Evolutionary conservation across 2,797 vertebrate species (phyloP).

Genomic region (Poecilia picta): DNA sequence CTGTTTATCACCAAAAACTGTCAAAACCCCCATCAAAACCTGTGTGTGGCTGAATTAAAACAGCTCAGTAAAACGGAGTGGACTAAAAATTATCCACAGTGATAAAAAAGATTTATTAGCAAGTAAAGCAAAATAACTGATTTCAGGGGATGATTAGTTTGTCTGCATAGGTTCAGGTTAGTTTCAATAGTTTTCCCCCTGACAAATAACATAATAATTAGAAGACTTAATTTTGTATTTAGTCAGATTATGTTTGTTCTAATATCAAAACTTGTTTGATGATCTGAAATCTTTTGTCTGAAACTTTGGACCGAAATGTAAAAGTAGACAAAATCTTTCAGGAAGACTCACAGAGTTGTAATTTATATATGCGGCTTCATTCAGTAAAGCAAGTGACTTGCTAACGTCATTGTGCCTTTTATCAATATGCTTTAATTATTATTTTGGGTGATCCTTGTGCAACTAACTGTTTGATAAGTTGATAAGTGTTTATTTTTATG

Average conservation of each 20-base stretch:
- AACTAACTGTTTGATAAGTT: neutral
- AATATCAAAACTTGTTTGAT: neutral
- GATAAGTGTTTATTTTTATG: neutral
- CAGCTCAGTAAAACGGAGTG: neutral
- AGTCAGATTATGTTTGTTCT: neutral
- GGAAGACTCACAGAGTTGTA: neutral
- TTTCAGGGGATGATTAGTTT: neutral
- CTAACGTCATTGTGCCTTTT: neutral
- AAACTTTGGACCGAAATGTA: neutral
- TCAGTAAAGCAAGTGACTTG: neutral
- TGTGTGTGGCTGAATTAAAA: neutral
- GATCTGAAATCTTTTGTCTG: neutral
- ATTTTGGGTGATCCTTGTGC: neutral
- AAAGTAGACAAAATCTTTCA: neutral
- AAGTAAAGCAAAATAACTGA: neutral
- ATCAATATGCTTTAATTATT: neutral
- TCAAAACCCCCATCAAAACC: neutral
- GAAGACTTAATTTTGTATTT: neutral
- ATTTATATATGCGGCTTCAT: neutral
- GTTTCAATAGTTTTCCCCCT: neutral
- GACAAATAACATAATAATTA: neutral
- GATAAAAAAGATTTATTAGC: neutral
- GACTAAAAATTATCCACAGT: neutral
- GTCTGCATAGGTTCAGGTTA: neutral
- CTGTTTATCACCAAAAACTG: neutral